Evolutionary conservation across 2,113 vertebrate genomes (phyloP), one percentile per base, ranked within the genome.

Genomic region (Dendropsophus ebraccatus): DNA sequence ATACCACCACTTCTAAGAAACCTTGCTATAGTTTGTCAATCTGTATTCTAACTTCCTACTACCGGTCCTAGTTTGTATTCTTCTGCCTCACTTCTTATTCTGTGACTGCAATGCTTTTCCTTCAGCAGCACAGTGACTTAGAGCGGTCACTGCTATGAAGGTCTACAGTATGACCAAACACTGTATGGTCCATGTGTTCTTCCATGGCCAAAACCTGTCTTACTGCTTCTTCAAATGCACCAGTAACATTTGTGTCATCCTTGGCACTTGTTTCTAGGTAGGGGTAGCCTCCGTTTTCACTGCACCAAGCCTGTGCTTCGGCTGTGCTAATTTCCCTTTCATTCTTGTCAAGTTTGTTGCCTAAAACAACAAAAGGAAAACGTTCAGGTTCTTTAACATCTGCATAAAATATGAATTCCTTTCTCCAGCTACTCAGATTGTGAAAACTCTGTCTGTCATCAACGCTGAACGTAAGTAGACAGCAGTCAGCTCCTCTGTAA

Each of bases 251-350:
- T 77, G 96, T 99, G 92, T 99, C 97, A 86, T 99, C 97, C 93
- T 99, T 99, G 88, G 98, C 98, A 78, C 97, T 99, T 84, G 98
- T 99, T 93, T 99, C 97, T 91, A 99, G 95, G 92, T 99, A 99
- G 0, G 98, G 97, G 82, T 96, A 98, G 91, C 96, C 95, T 25
- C 97, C 96, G 0, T 96, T 97, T 86, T 97, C 96, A 90, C 96
- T 91, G 82, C 98, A 99, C 98, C 98, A 99, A 5, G 95, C 93
- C 89, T 94, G 91, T 0, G 97, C 98, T 90, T 99, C 97, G 4
- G 96, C 97, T 28, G 92, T 92, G 32, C 94, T 95, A 41, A 99
- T 97, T 89, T 96, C 96, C 83, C 96, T 94, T 88, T 96, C 94
- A 4, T 93, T 92, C 91, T 95, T 96, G 92, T 99, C 97, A 86